Conservation (phyloP, 2,113 vertebrate species). For the Zosterops hypoxanthus region DNA sequence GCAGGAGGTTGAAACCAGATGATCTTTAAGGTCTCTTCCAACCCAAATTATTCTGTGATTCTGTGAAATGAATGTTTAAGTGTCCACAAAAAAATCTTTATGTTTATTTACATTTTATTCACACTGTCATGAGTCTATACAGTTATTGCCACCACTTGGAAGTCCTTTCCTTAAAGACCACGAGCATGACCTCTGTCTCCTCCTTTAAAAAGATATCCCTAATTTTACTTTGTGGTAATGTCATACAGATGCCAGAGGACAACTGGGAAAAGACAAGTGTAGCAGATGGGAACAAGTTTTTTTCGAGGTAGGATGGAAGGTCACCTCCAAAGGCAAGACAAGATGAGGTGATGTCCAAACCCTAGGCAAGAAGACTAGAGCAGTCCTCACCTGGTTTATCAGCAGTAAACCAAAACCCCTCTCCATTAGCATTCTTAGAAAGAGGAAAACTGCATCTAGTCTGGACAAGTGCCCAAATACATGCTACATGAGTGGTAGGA, state of each 20-base stretch:
- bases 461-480: rapidly evolving
- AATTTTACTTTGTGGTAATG: background rate
- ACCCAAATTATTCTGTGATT: background rate
- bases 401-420: background rate
- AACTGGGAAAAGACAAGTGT: background rate
- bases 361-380: background rate
- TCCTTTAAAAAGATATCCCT: background rate
- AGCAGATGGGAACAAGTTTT: background rate
- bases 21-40: background rate
- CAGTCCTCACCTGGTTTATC: background rate
- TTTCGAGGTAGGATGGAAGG: background rate
- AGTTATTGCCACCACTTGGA: background rate
- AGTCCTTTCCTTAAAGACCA: background rate
- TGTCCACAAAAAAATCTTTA: background rate
- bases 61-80: background rate
- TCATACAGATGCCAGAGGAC: background rate
- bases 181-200: background rate
- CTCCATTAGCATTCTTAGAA: background rate
- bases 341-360: background rate
- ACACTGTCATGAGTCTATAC: background rate
- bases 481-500: background rate
- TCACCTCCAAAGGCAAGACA: background rate
- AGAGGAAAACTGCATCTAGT: background rate
- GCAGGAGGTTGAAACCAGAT: background rate
- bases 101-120: background rate